Evolutionary conservation across 2,797 vertebrate genomes (phyloP), one percentile per base, ranked within the genome.

Genomic region (Morelia viridis): DNA sequence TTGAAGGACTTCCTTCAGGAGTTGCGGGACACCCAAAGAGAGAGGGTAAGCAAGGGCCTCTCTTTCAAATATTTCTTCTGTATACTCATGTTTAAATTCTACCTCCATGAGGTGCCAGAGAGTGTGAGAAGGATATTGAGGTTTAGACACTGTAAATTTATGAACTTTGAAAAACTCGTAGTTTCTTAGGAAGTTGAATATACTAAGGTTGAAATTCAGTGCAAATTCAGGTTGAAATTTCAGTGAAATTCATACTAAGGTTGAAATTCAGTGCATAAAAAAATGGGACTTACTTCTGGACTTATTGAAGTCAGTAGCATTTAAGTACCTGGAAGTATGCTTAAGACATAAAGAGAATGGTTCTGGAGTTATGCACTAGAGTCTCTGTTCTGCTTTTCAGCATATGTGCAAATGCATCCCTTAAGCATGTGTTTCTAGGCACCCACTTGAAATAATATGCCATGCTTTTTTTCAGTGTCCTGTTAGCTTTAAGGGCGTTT

Each of bases 1-100:
- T 94, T 98, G 58, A 93, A 64, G 26, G 97, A 97, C 91, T 95
- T 98, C 35, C 95, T 97, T 89, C 97, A 97, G 95, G 97, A 98
- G 88, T 94, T 98, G 58, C 96, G 94, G 65, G 97, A 98, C 1
- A 91, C 98, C 57, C 98, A 97, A 93, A 97, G 92, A 95, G 98
- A 98, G 64, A 96, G 96, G 97, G 98, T 99, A 94, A 96, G 71
- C 31, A 62, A 80, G 8, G 62, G 0, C 12, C 0, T 85, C 13
- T 61, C 15, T 41, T 41, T 65, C 22, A 46, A 53, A 60, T 64
- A 22, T 53, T 84, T 65, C 31, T 57, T 24, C 8, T n/a, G 50
- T 83, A 31, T 35, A 10, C 11, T 35, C 24, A 24, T 22, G 41
- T 35, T 57, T 57, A 91, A n/a, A 24, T 76, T n/a, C 41, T 41